Base-by-base conservation (phyloP, 2,888 invertebrate genomes). In the Volucella zonaria region DNA sequence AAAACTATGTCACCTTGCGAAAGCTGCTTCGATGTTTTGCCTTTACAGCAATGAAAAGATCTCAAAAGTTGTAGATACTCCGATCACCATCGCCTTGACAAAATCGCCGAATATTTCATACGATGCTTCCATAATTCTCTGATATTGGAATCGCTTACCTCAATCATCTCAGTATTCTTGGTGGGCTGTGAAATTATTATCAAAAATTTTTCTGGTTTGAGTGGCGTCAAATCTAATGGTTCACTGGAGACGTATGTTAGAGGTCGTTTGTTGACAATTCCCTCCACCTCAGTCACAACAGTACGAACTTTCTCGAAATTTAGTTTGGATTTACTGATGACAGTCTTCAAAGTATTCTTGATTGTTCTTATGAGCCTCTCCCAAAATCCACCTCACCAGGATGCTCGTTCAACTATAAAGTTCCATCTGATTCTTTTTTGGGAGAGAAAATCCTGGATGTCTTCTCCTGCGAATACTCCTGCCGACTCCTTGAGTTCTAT, bases 311-410 rank as follows among this genome's bases (percentile, higher is more conserved):
- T 54, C n/a, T 77, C 70, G 18, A 68, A 70, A 31, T 51, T 62
- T 11, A 76, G 45, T 11, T 59, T 76, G 8, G 59, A 18, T 18
- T 67, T 59, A 14, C 73, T 76, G 23, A 82, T 77, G 11, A 71
- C 64, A 8, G 81, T 77, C 47, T 87, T 87, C 1, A 86, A 42
- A 8, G 49, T 73, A 51, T 62, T 59, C 40, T 86, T 87, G 0
- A 86, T 67, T 14, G 73, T 81, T 14, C 82, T 62, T 1, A 87
- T 82, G 3, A 86, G 71, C 9, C 76, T 64, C 47, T 87, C 82
- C 82, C 82, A 83, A 54, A 86, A 86, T 12, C 79, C 86, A 11
- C 73, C 77, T 82, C 85, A 86, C 85, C 82, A 81, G 12, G 82
- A 52, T 8, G 61, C 43, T 14, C 59, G 14, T 18, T 68, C 61